Evolutionary conservation across 2,888 invertebrate species (phyloP), one percentile per base, ranked within the genome.

Genomic region (Oxyscelio sp.): DNA sequence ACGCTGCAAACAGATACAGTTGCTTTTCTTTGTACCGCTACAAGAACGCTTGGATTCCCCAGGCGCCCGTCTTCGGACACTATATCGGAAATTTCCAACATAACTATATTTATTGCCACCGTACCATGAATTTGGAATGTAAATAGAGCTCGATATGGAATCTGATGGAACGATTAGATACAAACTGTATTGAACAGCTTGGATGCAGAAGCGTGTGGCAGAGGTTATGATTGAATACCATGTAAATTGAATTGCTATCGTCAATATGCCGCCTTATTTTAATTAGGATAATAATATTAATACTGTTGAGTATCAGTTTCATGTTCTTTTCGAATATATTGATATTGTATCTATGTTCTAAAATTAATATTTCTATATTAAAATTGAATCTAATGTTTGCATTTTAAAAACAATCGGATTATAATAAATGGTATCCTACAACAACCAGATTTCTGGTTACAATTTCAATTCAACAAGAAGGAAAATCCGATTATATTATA

Each of bases 121-220:
- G 83, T 83, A 70, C 61, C 73, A 79, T 83, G 85, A 83, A 85
- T 83, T 83, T 71, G 79, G 83, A 83, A 85, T 83, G 83, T 82
- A 82, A 85, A 85, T 85, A 70, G 82, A 78, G 19, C 68, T 71
- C 66, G 81, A 82, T 81, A 81, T 78, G 82, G 79, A 85, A 82
- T 81, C 79, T 79, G 85, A 85, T 83, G 56, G 70, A 70, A 82
- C 82, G 85, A 85, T 85, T 85, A 85, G 78, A 82, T 79, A 79
- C 82, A 85, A 85, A 81, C 79, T 78, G 74, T 82, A 82, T 82
- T 59, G 85, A 85, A 85, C 85, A 82, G 74, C 59, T 74, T 82
- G 71, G 40, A 52, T 81, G 63, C 54, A 66, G 65, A 59, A 63
- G 22, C 68, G 54, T 40, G 71, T 63, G 50, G 75, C 11, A 45